phyloP scores from a whole-genome alignment of 2,888 invertebrate species.

The Beris chalybata region DNA sequence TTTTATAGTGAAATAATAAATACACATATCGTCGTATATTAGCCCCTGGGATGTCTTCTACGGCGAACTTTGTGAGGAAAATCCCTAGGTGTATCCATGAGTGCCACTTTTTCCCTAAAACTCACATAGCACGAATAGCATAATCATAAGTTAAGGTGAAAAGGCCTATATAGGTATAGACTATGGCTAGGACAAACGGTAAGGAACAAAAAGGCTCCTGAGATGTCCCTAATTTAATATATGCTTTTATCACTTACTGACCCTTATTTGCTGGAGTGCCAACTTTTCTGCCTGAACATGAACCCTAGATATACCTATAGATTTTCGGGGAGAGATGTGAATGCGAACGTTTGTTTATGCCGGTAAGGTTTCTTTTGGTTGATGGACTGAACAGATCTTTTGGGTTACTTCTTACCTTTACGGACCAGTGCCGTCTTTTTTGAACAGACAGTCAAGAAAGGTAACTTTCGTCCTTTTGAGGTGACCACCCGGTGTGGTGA shows the following conservation, averaged over 20 bases:
- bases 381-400: slow-evolving; percentile 21
- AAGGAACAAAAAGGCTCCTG: slow-evolving; percentile 34
- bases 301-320: slow-evolving; percentile 11
- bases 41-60: slow-evolving; percentile 27
- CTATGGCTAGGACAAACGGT: slow-evolving; percentile 2
- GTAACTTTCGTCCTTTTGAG: slow-evolving; percentile 4
- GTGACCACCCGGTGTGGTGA: slow-evolving; percentile 19
- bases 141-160: slow-evolving; percentile 35
- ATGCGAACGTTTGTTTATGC: background rate
- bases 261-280: slow-evolving; percentile 32
- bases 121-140: slow-evolving; percentile 8
- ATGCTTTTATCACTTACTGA: slow-evolving; percentile 35
- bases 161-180: slow-evolving; percentile 11
- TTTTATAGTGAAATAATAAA: slow-evolving; percentile 41
- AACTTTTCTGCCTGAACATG: slow-evolving; percentile 27
- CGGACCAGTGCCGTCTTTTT: slow-evolving; percentile 2
- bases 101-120: background rate
- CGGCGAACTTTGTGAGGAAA: slow-evolving; percentile 19
- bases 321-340: too few species aligned
- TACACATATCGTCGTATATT: slow-evolving; percentile 33
- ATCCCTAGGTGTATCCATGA: slow-evolving; percentile 27
- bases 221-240: slow-evolving; percentile 35
- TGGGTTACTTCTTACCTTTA: slow-evolving; percentile 24
- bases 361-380: slow-evolving; percentile 6
- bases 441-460: background rate